Evolutionary conservation across 2,797 vertebrate species (phyloP).

Genomic region (Diglossa cyanea): DNA sequence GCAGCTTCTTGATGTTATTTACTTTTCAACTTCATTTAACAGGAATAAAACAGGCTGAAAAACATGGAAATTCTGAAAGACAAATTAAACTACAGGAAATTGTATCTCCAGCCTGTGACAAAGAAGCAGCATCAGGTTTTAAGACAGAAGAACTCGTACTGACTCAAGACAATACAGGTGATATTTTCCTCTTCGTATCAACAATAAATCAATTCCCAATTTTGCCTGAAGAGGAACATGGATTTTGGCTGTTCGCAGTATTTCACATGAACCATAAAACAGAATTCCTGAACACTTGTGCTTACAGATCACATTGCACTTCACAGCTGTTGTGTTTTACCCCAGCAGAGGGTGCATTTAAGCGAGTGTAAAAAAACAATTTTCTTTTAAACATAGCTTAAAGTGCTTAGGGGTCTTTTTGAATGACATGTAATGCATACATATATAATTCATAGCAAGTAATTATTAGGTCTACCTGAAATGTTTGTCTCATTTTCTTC

Average conservation of each 20-base stretch:
- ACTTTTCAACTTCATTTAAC: not conserved
- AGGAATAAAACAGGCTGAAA: not conserved
- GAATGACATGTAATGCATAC: not conserved
- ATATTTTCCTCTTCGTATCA: not conserved
- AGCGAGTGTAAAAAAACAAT: slow-evolving; percentile 47
- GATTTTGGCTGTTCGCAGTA: not conserved
- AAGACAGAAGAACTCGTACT: not conserved
- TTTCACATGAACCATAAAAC: slow-evolving; percentile 10
- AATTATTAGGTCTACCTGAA: not conserved
- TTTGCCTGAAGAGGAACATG: not conserved
- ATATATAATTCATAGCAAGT: not conserved
- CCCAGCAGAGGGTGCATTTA: slow-evolving; percentile 67
- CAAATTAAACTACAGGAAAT: not conserved
- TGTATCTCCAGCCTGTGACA: not conserved
- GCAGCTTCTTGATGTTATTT: not conserved
- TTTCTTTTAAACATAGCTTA: not conserved
- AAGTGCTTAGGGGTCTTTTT: slow-evolving; percentile 23
- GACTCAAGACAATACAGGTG: not conserved
- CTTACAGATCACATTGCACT: slow-evolving; percentile 42
- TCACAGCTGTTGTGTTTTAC: slow-evolving; percentile 53
- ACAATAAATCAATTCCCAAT: not conserved
- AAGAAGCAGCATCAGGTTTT: not conserved
- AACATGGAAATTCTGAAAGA: not conserved
- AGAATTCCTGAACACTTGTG: slow-evolving; percentile 38
- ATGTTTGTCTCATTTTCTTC: not conserved